A percentile compares a stretch with the other conserved stretches of the same genome.
Conservation (phyloP, 2,113 vertebrate species). For the Trichechus manatus region DNA sequence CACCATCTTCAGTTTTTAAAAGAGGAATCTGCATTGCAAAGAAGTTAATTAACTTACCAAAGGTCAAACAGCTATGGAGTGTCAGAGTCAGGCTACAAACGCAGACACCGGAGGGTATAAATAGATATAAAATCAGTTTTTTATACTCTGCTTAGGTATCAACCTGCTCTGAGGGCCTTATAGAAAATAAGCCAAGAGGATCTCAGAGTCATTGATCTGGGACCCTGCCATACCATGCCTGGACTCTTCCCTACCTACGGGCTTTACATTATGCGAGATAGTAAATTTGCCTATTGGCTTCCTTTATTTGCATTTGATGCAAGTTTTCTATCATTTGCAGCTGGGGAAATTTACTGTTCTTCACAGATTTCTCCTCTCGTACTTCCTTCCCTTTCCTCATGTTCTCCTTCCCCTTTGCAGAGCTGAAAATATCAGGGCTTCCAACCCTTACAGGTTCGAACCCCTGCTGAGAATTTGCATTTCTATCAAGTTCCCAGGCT, state of each 20-base stretch:
- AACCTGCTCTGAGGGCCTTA: not conserved
- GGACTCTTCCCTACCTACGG: not conserved
- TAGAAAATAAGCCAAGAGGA: not conserved
- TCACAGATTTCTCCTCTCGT: not conserved
- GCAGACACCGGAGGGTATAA: not conserved
- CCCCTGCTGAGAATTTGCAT: too few species aligned
- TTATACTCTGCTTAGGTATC: not conserved
- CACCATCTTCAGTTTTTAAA: not conserved
- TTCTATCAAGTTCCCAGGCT: too few species aligned
- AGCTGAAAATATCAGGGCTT: conserved; percentile 10
- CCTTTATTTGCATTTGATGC: conserved; percentile 4
- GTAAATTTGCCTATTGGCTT: not conserved
- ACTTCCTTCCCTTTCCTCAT: not conserved
- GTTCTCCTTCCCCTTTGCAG: not conserved
- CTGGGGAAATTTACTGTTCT: conserved; percentile 2
- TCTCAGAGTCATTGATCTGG: not conserved
- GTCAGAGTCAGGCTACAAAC: not conserved
- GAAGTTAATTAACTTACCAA: not conserved
- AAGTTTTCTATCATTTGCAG: not conserved
- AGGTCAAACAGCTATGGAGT: not conserved
- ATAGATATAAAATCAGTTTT: not conserved
- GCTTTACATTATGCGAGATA: not conserved
- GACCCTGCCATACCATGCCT: not conserved
- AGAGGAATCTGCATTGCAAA: not conserved
- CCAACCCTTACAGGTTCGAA: too few species aligned